A percentile compares a stretch with the other conserved stretches of the same genome.
phyloP scores from a whole-genome alignment of 2,113 vertebrate genomes.

The Tragelaphus imberbis region DNA sequence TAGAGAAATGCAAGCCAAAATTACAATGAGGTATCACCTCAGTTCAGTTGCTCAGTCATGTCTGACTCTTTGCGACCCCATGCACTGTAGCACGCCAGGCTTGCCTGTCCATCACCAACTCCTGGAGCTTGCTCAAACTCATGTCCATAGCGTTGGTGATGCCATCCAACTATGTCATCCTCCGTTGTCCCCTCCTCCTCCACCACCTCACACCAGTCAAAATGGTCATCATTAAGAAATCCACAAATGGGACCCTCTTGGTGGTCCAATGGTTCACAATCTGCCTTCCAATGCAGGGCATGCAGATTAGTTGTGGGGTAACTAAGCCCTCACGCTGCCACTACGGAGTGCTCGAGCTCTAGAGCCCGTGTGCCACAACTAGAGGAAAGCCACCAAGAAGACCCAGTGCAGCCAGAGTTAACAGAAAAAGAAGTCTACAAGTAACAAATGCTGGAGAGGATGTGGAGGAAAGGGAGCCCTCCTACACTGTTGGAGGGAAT shows the following conservation, averaged over 20 bases:
- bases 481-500: neutral
- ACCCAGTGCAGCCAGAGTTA: neutral
- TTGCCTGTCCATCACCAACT: neutral
- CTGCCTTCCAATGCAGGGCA: neutral
- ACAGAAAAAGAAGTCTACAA: neutral
- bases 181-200: neutral
- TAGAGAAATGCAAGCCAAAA: neutral
- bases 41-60: neutral
- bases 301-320: neutral
- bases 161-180: neutral
- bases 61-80: neutral
- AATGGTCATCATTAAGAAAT: neutral
- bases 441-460: neutral
- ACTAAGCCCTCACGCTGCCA: fast-evolving
- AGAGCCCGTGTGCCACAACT: neutral
- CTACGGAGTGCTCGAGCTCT: fast-evolving
- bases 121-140: neutral
- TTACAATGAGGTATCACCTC: neutral
- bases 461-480: neutral
- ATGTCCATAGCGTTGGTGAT: neutral
- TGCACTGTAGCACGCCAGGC: fast-evolving
- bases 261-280: neutral
- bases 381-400: neutral
- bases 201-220: neutral
- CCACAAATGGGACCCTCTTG: neutral